Evolutionary conservation across 2,113 vertebrate genomes (phyloP).

Genomic region (Peromyscus californicus): DNA sequence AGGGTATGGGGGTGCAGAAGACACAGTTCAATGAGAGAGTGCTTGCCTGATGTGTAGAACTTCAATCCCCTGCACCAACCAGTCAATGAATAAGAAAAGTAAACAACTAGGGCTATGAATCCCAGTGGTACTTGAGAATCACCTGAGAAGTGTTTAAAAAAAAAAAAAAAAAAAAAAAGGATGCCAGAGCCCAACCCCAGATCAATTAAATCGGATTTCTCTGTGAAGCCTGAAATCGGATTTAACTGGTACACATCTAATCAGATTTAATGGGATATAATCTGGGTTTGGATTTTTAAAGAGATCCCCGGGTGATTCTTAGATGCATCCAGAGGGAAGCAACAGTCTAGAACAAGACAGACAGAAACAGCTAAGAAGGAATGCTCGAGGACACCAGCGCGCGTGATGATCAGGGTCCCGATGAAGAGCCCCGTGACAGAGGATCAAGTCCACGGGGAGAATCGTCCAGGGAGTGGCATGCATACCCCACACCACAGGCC

Average conservation of each 20-base stretch:
- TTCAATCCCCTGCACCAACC: neutral
- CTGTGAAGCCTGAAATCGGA: constrained; percentile 16
- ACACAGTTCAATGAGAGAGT: neutral
- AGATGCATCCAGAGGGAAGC: neutral
- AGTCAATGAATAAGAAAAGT: neutral
- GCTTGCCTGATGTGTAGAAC: neutral
- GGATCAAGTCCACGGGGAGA: constrained; percentile 1
- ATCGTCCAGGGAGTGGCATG: neutral
- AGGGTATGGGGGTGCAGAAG: neutral
- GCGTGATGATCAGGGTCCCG: neutral
- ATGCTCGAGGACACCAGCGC: neutral
- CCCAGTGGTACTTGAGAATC: constrained; percentile 18
- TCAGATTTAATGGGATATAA: constrained; percentile 60
- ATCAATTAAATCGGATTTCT: constrained; percentile 63
- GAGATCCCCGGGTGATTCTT: constrained; percentile 4
- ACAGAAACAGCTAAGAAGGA: constrained; percentile 4
- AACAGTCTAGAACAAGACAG: constrained; percentile 44
- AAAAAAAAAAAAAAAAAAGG: neutral
- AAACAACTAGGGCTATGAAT: neutral
- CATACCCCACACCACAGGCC: neutral
- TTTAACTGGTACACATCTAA: constrained; percentile 37
- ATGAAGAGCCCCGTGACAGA: neutral
- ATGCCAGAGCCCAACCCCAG: neutral
- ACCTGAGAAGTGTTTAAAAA: constrained; percentile 11
- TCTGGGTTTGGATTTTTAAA: constrained; percentile 50